phyloP scores from a whole-genome alignment of 2,888 invertebrate species.

The Lobophora halterata region DNA sequence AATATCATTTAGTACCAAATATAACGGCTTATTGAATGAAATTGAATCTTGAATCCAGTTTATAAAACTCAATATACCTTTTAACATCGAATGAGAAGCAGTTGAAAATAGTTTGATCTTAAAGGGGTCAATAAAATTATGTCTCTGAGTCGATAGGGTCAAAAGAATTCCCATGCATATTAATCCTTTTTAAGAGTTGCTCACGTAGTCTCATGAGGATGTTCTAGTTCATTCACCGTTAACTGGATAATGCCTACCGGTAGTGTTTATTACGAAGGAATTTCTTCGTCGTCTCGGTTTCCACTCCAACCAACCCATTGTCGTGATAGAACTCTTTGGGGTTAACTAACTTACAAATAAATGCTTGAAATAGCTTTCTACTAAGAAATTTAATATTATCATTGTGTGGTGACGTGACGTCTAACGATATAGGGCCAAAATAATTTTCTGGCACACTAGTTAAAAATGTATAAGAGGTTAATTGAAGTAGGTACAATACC shows the following conservation, averaged over 20 bases:
- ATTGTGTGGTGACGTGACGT: too few species aligned
- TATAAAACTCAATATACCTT: too few species aligned
- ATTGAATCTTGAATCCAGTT: too few species aligned
- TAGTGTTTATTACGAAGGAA: conserved; percentile 32
- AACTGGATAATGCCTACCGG: conserved; percentile 41
- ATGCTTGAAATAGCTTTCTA: too few species aligned
- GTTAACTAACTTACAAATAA: conserved; percentile 4
- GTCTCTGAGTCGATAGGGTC: conserved; percentile 10
- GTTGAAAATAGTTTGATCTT: conserved; percentile 9
- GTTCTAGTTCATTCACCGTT: conserved; percentile 49
- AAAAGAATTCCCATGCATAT: conserved; percentile 27
- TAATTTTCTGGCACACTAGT: too few species aligned
- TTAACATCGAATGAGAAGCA: conserved; percentile 1
- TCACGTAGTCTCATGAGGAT: conserved; percentile 27
- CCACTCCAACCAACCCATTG: conserved; percentile 5
- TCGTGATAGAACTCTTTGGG: background rate
- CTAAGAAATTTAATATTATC: too few species aligned
- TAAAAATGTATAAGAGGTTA: too few species aligned
- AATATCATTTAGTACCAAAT: too few species aligned
- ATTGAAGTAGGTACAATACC: too few species aligned
- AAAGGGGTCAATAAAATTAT: conserved; percentile 17
- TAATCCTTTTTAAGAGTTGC: conserved; percentile 19
- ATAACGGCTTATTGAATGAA: too few species aligned
- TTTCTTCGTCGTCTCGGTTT: conserved; percentile 24
- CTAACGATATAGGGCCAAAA: too few species aligned